A percentile compares a stretch with the other conserved stretches of the same genome.
These are phyloP conservation scores for Sicus ferrugineus DNA, from an alignment of 2,888 invertebrate species.

Conservation along the genomic window DNA sequence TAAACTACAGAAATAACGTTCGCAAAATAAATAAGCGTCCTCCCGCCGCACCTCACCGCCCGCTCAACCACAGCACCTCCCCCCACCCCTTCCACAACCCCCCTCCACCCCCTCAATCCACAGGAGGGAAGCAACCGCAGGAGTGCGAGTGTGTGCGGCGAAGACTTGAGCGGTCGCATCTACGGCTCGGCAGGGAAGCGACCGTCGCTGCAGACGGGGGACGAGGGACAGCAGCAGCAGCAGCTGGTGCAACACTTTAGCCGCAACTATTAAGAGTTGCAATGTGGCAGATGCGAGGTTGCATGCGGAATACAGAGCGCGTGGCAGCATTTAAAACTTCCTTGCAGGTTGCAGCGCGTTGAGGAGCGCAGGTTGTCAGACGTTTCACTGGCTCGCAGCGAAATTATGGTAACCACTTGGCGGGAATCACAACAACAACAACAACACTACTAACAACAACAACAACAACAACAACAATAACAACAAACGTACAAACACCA, in stretches of 20 bases:
- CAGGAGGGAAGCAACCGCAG: too few relatives aligned
- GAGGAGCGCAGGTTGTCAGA: too few relatives aligned
- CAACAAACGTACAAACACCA: neutral
- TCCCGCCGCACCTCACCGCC: neutral
- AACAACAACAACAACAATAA: neutral
- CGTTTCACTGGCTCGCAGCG: too few relatives aligned
- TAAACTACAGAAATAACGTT: constrained; percentile 10
- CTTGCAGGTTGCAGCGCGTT: neutral
- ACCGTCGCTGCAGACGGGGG: too few relatives aligned
- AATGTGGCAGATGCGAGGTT: neutral
- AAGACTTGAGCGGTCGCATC: neutral
- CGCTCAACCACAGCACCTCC: constrained; percentile 1
- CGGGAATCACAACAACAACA: neutral
- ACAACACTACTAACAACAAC: neutral
- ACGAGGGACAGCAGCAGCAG: neutral
- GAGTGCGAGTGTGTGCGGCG: too few relatives aligned
- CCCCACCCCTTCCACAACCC: too few relatives aligned
- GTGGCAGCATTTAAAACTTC: neutral
- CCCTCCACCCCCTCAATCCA: too few relatives aligned
- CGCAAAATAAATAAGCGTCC: too few relatives aligned
- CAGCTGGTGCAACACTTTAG: constrained; percentile 10
- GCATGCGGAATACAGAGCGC: neutral
- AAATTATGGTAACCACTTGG: too few relatives aligned
- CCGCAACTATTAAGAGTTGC: neutral
- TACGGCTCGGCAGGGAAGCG: neutral